Evolutionary conservation across 2,113 vertebrate species (phyloP), one percentile per base, ranked within the genome.

Genomic region (Lates calcarifer): DNA sequence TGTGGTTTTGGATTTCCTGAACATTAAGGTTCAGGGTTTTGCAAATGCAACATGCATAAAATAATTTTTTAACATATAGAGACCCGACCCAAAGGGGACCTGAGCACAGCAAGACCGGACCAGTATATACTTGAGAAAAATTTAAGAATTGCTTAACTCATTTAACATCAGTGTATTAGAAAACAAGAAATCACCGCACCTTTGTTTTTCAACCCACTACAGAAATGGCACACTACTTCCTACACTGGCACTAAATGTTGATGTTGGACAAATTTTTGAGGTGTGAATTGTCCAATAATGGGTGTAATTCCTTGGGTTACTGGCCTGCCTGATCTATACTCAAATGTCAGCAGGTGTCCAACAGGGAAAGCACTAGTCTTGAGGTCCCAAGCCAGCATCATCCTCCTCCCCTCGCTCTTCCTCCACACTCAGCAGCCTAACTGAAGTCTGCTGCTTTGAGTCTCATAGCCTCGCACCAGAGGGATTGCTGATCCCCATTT

Each of bases 401-500:
- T 70, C 76, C 73, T 51, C 82, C 41, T 84, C 72, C 82, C 67
- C 53, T 72, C 62, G 20, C 74, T 87, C 77, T 66, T 88, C 83
- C 80, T 85, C 84, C 70, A 78, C 82, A 65, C 81, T 80, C 70
- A 79, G 63, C 67, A 55, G 63, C 51, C 77, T 85, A n/a, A n/a
- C 77, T 71, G 74, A 88, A 91, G 87, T 85, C 90, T 71, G 87
- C 69, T 47, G 73, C 91, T 93, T 82, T 85, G 82, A 91, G 90
- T 93, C 92, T 94, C 91, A 94, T 93, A 90, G 88, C 90, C 49
- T 74, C 64, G 85, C 91, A 94, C 92, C 94, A 85, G 81, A 87
- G 94, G 94, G 94, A 95, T 93, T 93, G 87, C 91, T 92, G 94
- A 95, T 95, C 90, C 89, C 92, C 93, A 95, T 95, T 95, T 95